Evolutionary conservation across 2,888 invertebrate species (phyloP), one percentile per base, ranked within the genome.

Genomic region (Rotaria magnacalcarata): DNA sequence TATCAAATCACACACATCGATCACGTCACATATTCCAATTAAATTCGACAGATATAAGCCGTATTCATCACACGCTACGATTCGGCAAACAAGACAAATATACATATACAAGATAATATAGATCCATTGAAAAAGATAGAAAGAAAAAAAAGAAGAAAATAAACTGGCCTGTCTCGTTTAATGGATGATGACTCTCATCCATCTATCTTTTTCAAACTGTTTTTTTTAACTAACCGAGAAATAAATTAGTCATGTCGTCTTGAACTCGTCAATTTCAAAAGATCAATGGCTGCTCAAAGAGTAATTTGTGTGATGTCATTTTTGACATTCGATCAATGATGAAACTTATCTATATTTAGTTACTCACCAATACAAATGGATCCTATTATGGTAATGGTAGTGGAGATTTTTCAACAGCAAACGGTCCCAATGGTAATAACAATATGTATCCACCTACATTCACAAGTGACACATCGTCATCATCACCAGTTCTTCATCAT

Each of bases 1-100:
- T 80, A 80, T 80, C 80, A 80, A 80, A 80, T 80, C 80, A 47
- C n/a, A 80, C 24, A 80, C 41, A 74, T 80, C 47, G 80, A 80
- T 80, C 80, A 80, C 80, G 80, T 47, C 80, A 80, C 43, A 80
- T 80, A 80, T 41, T 80, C 43, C 43, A 47, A 80, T 47, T 80
- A 80, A 80, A 80, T 80, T 80, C 80, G 80, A 80, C 80, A 80
- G 80, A 80, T 80, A 80, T 80, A 47, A 47, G 47, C 24, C 24
- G 80, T 80, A 80, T 80, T 47, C 41, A 47, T 80, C 47, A 80
- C 80, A 80, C 67, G 34, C 67, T 67, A 27, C 67, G 27, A 67
- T 67, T 67, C 67, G 67, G 34, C 67, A 67, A 67, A 34, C 67
- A 67, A 34, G 67, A 67, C 67, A 19, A 34, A 34, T 14, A 41